phyloP scores from a whole-genome alignment of 2,113 vertebrate species.

The Lagopus leucura region DNA sequence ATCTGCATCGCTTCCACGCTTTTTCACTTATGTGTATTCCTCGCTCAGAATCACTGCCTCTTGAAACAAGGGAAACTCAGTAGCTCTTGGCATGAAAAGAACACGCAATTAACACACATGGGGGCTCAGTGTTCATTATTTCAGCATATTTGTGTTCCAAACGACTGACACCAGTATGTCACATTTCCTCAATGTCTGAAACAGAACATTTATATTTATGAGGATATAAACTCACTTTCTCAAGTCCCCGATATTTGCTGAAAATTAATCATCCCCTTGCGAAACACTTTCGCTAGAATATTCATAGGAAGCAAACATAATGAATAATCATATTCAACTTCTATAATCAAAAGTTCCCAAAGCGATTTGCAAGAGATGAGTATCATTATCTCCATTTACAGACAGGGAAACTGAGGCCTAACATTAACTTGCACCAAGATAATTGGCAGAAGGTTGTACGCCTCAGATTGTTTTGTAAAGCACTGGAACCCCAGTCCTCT shows the following conservation, averaged over 20 bases:
- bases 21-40: neutral
- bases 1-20: neutral
- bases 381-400: slow-evolving; percentile 29
- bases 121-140: slow-evolving; percentile 21
- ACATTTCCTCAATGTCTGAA: slow-evolving; percentile 53
- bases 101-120: slow-evolving; percentile 47
- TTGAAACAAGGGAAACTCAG: neutral
- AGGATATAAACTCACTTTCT: slow-evolving; percentile 67
- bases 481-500: neutral
- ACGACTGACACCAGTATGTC: no score
- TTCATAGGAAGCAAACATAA: slow-evolving; percentile 71
- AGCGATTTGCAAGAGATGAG: slow-evolving; percentile 49
- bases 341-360: slow-evolving; percentile 60
- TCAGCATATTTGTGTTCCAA: no score
- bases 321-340: slow-evolving; percentile 62
- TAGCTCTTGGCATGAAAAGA: slow-evolving; percentile 12
- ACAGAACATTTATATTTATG: slow-evolving; percentile 73
- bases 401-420: slow-evolving; percentile 45
- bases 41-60: neutral
- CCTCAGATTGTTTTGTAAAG: neutral
- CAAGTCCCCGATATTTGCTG: slow-evolving; percentile 66
- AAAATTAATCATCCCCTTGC: slow-evolving; percentile 69
- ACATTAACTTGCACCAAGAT: neutral
- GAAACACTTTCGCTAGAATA: slow-evolving; percentile 67
- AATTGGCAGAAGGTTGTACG: neutral